Evolutionary conservation across 53 echinoderm and acorn worm genomes (phyloP), one percentile per base, ranked within the genome.

Genomic region (Antedon mediterranea): DNA sequence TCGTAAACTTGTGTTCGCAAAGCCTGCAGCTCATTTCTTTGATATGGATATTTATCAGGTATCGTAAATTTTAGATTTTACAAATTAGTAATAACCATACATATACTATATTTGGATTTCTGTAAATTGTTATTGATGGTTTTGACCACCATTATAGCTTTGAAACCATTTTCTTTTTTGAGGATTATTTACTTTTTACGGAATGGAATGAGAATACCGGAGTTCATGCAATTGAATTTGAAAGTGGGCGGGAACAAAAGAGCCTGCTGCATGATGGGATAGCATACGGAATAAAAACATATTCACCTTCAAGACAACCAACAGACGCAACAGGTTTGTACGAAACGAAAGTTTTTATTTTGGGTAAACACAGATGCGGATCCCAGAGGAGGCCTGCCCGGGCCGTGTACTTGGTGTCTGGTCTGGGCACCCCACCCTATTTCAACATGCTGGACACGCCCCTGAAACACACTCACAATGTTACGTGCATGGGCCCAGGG

Each of bases 131-230:
- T n/a, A n/a, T n/a, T n/a, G n/a, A n/a, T n/a, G n/a, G n/a, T n/a
- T n/a, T n/a, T n/a, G n/a, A n/a, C n/a, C n/a, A n/a, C n/a, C n/a
- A n/a, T n/a, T n/a, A n/a, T n/a, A n/a, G n/a, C n/a, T 73, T 72
- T 34, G 15, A 73, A 31, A 32, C 23, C n/a, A 73, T 31, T 44
- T 71, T 32, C n/a, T 27, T 14, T 72, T 41, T 84, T 31, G 75
- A 94, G 94, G 94, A 91, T 74, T 94, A 94, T 72, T 73, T 94
- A 23, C 76, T 85, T 28, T 94, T 88, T 78, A 94, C 94, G 0
- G 89, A 91, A 30, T 94, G 94, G 94, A 88, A 85, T 29, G 79
- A 43, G 0, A 82, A 82, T 41, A 91, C 85, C 43, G 94, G 91
- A 30, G 72, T 91, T 43, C 91, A 91, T 85, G 90, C 81, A 28